Conservation (phyloP, 2,113 vertebrate species). For the Elephas maximus region DNA sequence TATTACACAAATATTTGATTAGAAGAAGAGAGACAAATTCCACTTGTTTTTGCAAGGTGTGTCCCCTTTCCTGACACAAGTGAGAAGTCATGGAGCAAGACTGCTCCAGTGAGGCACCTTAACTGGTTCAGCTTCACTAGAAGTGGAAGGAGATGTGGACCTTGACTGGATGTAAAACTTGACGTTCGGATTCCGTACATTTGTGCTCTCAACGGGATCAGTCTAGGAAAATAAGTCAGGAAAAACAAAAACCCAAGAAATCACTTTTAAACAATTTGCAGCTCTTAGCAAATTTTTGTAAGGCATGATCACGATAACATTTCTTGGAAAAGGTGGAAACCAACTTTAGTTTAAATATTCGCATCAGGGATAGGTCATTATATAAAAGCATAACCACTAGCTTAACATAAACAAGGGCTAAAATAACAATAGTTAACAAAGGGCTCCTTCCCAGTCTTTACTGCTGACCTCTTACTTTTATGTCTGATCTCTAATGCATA, state of each 20-base stretch:
- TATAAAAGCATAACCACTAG: conserved; percentile 11
- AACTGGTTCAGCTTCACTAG: conserved; percentile 95
- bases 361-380: conserved; percentile 25
- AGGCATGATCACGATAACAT: conserved; percentile 61
- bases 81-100: conserved; percentile 55
- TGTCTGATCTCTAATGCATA: background rate
- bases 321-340: conserved; percentile 73
- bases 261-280: conserved; percentile 80
- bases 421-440: background rate
- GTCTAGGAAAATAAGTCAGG: conserved; percentile 89
- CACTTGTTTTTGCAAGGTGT: conserved; percentile 38
- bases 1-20: background rate
- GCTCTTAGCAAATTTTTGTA: conserved; percentile 72
- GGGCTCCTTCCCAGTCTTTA: background rate
- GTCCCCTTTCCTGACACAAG: conserved; percentile 69
- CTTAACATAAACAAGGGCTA: conserved; percentile 22
- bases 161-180: conserved; percentile 93
- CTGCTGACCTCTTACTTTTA: background rate
- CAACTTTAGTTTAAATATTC: conserved; percentile 65
- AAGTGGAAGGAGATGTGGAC: conserved; percentile 94
- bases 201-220: conserved; percentile 95
- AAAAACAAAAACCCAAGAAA: conserved; percentile 71
- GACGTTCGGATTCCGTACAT: conserved; percentile 93
- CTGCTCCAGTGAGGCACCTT: conserved; percentile 89
- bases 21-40: conserved; percentile 53